phyloP scores from a whole-genome alignment of 2,113 vertebrate species.

The Spilogale gracilis region DNA sequence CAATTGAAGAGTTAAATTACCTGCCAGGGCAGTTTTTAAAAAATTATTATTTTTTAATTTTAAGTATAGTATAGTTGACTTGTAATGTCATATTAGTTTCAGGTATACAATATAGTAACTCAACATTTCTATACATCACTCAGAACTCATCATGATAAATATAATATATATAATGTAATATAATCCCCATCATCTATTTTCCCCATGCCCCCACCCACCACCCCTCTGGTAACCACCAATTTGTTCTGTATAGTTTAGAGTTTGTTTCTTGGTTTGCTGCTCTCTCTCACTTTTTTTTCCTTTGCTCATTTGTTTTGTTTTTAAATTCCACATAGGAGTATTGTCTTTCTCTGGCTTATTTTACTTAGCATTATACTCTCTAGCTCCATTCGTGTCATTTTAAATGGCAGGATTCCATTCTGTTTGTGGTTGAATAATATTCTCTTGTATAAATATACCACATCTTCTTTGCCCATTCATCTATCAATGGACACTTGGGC shows the following conservation, averaged over 20 bases:
- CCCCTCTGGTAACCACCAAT: not conserved
- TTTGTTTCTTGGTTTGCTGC: not conserved
- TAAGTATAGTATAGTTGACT: not conserved
- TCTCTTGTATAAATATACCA: not conserved
- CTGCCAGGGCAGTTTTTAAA: not conserved
- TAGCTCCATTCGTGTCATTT: not conserved
- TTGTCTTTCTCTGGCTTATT: not conserved
- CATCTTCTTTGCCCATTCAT: not conserved
- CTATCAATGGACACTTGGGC: not conserved
- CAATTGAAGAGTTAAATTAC: slow-evolving; percentile 27
- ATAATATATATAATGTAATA: not conserved
- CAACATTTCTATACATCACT: not conserved
- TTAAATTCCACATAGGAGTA: not conserved
- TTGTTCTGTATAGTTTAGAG: not conserved
- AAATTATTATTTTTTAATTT: not conserved
- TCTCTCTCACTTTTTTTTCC: not conserved
- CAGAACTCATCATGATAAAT: not conserved
- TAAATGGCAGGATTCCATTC: not conserved
- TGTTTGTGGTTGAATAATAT: not conserved
- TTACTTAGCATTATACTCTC: not conserved
- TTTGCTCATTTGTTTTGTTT: not conserved
- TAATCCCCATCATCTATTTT: not conserved
- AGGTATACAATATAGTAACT: not conserved
- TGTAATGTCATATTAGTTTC: not conserved
- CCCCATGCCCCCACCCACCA: not conserved